Percentiles rank a stretch among this genome's conserved stretches.
These are phyloP conservation scores for Capricornis sumatraensis DNA, from an alignment of 2,113 vertebrate species.

Conservation along the genomic window DNA sequence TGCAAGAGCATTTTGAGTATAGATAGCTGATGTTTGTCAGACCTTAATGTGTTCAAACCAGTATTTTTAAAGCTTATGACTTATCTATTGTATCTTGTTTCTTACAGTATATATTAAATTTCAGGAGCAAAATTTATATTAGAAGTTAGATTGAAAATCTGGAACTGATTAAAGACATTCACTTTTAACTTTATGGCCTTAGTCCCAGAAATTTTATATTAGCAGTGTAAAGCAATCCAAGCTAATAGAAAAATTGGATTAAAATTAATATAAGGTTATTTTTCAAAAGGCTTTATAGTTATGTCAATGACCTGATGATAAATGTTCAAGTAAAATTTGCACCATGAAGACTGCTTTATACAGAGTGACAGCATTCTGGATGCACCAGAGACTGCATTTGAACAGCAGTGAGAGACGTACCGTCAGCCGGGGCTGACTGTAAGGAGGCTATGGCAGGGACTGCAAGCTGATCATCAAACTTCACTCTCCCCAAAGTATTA, in stretches of 20 bases:
- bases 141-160: conserved; percentile 31
- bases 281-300: conserved; percentile 42
- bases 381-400: background rate
- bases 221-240: conserved; percentile 20
- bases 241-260: conserved; percentile 46
- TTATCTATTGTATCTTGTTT: background rate
- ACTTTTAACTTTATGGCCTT: conserved; percentile 31
- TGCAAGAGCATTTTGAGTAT: background rate
- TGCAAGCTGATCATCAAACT: background rate
- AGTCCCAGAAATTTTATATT: conserved; percentile 43
- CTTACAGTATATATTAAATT: background rate
- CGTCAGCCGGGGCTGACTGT: background rate
- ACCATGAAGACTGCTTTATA: background rate
- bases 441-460: background rate
- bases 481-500: background rate
- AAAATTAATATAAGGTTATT: conserved; percentile 47
- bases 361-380: background rate
- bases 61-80: background rate
- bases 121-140: conserved; percentile 22
- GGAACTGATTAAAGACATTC: conserved; percentile 44
- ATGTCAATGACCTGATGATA: background rate
- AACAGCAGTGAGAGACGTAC: background rate
- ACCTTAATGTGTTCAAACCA: background rate
- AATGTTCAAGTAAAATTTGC: background rate
- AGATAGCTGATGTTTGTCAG: background rate